Percentiles rank a stretch among this genome's conserved stretches.
Conservation (phyloP, 1,140 invertebrate species). For the Agrypnia vestita region DNA sequence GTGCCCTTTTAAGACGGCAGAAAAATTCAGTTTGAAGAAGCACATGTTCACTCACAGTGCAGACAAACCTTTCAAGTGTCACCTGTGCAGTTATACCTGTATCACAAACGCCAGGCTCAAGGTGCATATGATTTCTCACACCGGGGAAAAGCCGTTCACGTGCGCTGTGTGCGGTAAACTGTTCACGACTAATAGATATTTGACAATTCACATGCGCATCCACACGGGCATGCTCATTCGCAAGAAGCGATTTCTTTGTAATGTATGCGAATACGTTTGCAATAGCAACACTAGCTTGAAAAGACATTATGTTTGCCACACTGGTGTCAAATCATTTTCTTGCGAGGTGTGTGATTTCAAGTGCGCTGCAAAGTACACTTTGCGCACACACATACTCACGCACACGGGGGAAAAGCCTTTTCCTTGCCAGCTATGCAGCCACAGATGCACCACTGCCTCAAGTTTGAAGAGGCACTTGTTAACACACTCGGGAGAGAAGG, state of each 20-base stretch:
- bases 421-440: background rate
- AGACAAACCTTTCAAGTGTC: background rate
- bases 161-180: background rate
- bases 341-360: constrained; percentile 3
- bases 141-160: no score
- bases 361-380: background rate
- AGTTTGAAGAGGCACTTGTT: background rate
- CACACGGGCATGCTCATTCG: no score
- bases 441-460: background rate
- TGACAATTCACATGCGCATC: background rate
- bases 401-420: constrained; percentile 17
- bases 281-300: no score
- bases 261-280: no score
- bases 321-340: constrained; percentile 1
- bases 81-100: background rate
- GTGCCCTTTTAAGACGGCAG: background rate
- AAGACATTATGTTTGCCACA: no score
- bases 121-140: no score
- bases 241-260: no score
- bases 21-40: background rate
- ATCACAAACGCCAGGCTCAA: background rate
- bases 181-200: background rate
- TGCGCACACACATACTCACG: background rate
- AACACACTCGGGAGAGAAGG: constrained; percentile 11
- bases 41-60: constrained; percentile 11